Percentiles rank a stretch among this genome's conserved stretches.
Evolutionary conservation across 2,797 vertebrate genomes (phyloP).

Genomic region (Neosilurus mollespiculum): DNA sequence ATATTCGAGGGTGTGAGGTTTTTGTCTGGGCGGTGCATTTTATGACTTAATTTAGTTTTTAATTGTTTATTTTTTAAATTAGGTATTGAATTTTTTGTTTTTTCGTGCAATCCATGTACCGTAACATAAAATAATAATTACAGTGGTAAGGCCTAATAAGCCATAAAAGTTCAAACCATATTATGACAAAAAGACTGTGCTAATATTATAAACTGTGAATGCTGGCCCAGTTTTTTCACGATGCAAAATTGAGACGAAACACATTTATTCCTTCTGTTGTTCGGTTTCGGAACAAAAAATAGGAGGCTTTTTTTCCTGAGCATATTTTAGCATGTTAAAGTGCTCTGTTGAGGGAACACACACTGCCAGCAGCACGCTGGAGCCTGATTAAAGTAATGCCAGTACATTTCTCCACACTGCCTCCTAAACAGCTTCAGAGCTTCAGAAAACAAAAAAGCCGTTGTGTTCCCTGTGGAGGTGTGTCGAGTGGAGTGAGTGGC

Average conservation of each 20-base stretch:
- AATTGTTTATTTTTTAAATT: neutral
- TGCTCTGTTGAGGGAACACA: constrained; percentile 16
- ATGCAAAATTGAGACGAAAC: neutral
- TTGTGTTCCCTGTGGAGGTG: constrained; percentile 21
- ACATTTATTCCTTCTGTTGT: neutral
- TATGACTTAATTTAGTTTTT: neutral
- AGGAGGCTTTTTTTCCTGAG: neutral
- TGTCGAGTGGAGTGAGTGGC: neutral
- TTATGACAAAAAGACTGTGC: neutral
- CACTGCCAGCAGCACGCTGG: constrained; percentile 14
- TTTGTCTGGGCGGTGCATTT: neutral
- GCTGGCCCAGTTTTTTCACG: neutral
- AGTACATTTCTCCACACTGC: constrained; percentile 16
- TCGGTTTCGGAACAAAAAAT: constrained; percentile 1
- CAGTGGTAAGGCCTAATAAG: too few species aligned
- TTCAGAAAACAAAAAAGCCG: constrained; percentile 5
- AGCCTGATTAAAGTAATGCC: constrained; percentile 35
- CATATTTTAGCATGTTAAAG: constrained; percentile 22
- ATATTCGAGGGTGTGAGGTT: too few species aligned
- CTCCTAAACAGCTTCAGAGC: constrained; percentile 7
- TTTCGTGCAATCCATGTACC: neutral
- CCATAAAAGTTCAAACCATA: neutral
- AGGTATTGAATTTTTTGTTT: neutral
- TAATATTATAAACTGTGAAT: neutral
- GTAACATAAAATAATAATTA: neutral